Conservation (phyloP, 2,113 vertebrate species). For the Neodon shergylaensis region DNA sequence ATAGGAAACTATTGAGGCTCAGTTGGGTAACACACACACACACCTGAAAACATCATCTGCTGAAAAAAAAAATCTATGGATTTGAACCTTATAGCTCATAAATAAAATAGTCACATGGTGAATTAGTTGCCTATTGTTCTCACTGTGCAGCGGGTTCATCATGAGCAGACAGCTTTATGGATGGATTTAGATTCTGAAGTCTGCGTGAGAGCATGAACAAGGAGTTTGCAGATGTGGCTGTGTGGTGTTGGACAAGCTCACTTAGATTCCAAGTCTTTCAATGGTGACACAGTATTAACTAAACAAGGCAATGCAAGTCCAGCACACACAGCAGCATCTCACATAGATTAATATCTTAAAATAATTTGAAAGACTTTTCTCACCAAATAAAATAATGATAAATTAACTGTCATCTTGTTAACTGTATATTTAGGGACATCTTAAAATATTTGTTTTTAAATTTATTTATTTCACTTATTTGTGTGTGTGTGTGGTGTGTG, state of each 20-base stretch:
- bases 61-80: background rate
- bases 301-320: background rate
- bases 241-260: background rate
- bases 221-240: background rate
- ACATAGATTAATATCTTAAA: background rate
- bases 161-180: background rate
- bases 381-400: background rate
- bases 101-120: background rate
- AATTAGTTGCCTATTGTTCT: background rate
- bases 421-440: background rate
- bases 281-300: background rate
- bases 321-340: background rate
- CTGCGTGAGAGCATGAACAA: background rate
- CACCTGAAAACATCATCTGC: background rate
- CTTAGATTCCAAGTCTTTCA: background rate
- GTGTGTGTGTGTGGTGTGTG: background rate
- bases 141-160: background rate
- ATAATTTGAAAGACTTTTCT: background rate
- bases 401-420: background rate
- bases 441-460: background rate
- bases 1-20: background rate
- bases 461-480: background rate
- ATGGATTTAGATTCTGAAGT: background rate
- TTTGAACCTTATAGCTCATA: conserved; percentile 5
- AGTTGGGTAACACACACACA: background rate